A percentile compares a stretch with the other conserved stretches of the same genome.
Evolutionary conservation across 2,888 invertebrate species (phyloP).

Genomic region (Trissoscelio sp.): DNA sequence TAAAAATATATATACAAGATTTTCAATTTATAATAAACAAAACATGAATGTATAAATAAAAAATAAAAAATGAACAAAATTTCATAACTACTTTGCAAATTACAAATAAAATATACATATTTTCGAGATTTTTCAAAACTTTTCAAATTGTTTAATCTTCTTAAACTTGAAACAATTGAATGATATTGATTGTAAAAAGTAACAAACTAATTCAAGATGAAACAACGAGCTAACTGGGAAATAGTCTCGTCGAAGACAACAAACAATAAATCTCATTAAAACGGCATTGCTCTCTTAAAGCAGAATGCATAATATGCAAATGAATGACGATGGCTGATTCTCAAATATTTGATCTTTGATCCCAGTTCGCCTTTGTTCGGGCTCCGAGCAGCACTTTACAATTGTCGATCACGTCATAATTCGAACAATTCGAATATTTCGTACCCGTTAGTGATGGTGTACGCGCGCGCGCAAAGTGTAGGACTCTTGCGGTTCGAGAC

Average conservation of each 20-base stretch:
- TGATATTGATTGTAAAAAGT: no score
- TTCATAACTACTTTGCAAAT: no score
- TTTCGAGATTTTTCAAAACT: no score
- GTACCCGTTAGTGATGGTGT: conserved; percentile 20
- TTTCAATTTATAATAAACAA: no score
- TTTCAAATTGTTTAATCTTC: no score
- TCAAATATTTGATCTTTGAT: conserved; percentile 57
- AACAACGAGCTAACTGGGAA: conserved; percentile 23
- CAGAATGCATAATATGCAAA: conserved; percentile 50
- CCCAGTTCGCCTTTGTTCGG: conserved; percentile 26
- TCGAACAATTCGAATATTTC: conserved; percentile 57
- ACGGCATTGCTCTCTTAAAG: conserved; percentile 49
- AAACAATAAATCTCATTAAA: conserved; percentile 56
- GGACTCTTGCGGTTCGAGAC: conserved; percentile 47
- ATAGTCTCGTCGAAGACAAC: conserved; percentile 22
- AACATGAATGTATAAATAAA: no score
- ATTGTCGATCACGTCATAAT: conserved; percentile 55
- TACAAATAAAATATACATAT: no score
- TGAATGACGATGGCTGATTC: conserved; percentile 42
- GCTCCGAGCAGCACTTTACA: conserved; percentile 32
- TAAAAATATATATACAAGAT: no score
- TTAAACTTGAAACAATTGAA: no score
- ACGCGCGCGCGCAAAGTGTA: conserved; percentile 28
- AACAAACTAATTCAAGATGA: not conserved
- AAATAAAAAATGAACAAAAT: no score